Evolutionary conservation across 2,888 invertebrate species (phyloP), one percentile per base, ranked within the genome.

Genomic region (Danaus chrysippus): DNA sequence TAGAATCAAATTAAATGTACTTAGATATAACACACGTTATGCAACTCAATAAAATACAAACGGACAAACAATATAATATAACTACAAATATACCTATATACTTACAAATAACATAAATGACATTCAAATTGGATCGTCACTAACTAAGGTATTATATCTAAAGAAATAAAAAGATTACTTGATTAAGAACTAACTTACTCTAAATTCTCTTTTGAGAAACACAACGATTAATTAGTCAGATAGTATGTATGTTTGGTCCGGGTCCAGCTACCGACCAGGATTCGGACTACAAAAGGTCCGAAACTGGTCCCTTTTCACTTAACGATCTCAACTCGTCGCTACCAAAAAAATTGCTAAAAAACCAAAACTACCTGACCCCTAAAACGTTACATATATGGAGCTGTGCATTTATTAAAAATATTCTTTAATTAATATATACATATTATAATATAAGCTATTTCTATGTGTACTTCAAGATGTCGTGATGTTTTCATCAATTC

Each of bases 281-380:
- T 74, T 77, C 79, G 76, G 75, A 74, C 72, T 73, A 75, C 87
- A 88, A 88, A 86, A 76, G 81, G 60, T 79, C 89, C 88, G 87
- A 86, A 86, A 87, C 87, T 67, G 83, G 86, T 82, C 82, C 82
- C 79, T 83, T 75, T 84, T 82, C 82, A 79, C 81, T 84, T 89
- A 90, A 89, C 86, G 89, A 87, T 76, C 82, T 76, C 72, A 73
- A 77, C 69, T 73, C 73, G 74, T 72, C 70, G 83, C 85, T 81
- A 81, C 83, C 82, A 87, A 87, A 88, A 86, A 87, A 84, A 78
- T 79, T 73, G 76, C 74, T 78, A 83, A 86, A 88, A 86, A 86
- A 80, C 73, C 70, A 63, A 73, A 70, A 79, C 77, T 88, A 88
- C 87, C 88, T 88, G 87, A 79, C 77, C 76, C 74, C 70, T 68